phyloP scores from a whole-genome alignment of 1,140 invertebrate genomes.

The Drosophila mojavensis region DNA sequence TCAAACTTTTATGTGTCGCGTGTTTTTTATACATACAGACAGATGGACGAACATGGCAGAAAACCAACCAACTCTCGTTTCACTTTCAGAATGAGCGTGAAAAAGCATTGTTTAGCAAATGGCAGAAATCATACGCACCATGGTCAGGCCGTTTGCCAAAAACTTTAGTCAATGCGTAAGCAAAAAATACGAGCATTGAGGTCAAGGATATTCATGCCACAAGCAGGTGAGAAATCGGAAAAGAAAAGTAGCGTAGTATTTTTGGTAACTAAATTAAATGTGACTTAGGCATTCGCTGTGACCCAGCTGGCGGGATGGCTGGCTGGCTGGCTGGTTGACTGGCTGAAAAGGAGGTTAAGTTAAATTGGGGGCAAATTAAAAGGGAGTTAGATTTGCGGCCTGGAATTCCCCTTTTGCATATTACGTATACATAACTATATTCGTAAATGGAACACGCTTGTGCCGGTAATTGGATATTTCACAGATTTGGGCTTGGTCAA shows the following conservation, averaged over 20 bases:
- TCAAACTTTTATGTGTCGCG: too few species aligned
- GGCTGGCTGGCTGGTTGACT: too few species aligned
- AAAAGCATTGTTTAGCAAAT: constrained; percentile 34
- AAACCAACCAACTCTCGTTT: too few species aligned
- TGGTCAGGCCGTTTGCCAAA: constrained; percentile 33
- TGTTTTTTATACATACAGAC: too few species aligned
- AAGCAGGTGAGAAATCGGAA: constrained; percentile 19
- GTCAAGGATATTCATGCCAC: constrained; percentile 44
- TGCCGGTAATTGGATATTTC: constrained; percentile 42
- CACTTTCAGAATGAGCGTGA: not conserved
- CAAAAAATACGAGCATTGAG: constrained; percentile 41
- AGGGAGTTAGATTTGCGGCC: constrained; percentile 8
- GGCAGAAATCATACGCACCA: constrained; percentile 40
- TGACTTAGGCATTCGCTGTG: constrained; percentile 39
- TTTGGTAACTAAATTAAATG: constrained; percentile 52
- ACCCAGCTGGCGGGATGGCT: not conserved
- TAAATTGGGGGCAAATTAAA: constrained; percentile 51
- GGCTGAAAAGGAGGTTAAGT: constrained; percentile 43
- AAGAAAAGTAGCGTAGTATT: constrained; percentile 35
- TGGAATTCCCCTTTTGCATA: constrained; percentile 29
- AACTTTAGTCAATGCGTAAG: constrained; percentile 38
- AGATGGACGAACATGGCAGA: too few species aligned
- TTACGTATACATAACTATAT: too few species aligned
- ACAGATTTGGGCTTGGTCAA: constrained; percentile 39
- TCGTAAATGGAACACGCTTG: constrained; percentile 4